These are phyloP conservation scores for Pyrrhia umbra DNA, from an alignment of 2,888 invertebrate genomes.

Conservation along the genomic window DNA sequence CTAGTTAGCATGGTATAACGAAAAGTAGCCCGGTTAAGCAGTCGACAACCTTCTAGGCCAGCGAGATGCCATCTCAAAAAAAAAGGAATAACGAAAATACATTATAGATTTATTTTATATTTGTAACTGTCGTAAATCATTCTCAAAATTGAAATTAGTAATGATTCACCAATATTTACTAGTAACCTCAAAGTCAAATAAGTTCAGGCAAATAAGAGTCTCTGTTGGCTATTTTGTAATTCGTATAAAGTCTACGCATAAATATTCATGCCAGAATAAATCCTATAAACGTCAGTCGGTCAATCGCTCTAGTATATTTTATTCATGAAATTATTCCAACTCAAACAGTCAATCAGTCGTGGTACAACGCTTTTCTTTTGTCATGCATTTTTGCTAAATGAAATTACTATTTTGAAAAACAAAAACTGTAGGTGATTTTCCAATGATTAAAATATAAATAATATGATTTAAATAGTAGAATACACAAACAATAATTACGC, in stretches of 20 bases:
- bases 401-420: no score
- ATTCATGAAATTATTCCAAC: slow-evolving; percentile 41
- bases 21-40: no score
- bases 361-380: slow-evolving; percentile 11
- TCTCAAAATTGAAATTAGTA: no score
- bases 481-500: background rate
- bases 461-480: no score
- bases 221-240: slow-evolving; percentile 26
- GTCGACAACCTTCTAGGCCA: no score
- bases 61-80: no score
- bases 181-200: background rate
- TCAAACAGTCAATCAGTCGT: slow-evolving; percentile 41
- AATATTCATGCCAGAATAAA: slow-evolving; percentile 49
- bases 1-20: no score
- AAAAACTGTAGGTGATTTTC: background rate
- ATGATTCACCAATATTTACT: background rate
- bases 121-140: no score
- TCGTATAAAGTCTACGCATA: slow-evolving; percentile 20
- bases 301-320: slow-evolving; percentile 39
- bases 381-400: background rate
- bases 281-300: slow-evolving; percentile 26
- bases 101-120: no score
- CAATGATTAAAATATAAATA: no score
- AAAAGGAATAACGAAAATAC: no score
- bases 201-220: background rate